Conservation (phyloP, 2,797 vertebrate species). For the Salarias fasciatus region DNA sequence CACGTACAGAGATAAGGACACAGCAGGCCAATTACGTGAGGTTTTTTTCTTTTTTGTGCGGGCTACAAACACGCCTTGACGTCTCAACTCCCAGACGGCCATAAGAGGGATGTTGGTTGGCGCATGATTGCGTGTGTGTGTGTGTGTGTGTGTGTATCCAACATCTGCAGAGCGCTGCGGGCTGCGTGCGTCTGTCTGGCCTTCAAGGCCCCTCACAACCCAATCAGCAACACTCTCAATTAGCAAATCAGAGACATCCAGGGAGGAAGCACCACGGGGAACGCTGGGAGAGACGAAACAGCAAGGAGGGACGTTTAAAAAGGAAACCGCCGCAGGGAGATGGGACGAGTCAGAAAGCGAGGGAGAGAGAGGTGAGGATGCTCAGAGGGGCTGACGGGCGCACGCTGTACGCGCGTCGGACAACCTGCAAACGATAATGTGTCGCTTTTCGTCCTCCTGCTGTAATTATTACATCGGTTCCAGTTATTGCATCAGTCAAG, state of each 20-base stretch:
- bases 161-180: conserved; percentile 10
- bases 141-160: too few species aligned
- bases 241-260: conserved; percentile 42
- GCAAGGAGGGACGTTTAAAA: conserved; percentile 12
- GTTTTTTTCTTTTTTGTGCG: conserved; percentile 31
- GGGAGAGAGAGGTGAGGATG: not conserved
- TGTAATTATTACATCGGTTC: not conserved
- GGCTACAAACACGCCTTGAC: conserved; percentile 38
- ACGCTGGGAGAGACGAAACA: conserved; percentile 22
- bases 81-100: conserved; percentile 43
- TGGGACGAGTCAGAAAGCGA: not conserved
- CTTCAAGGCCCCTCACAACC: conserved; percentile 38
- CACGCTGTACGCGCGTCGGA: conserved; percentile 3
- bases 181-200: conserved; percentile 24
- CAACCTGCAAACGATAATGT: too few species aligned
- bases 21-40: conserved; percentile 13
- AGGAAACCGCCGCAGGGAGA: conserved; percentile 17
- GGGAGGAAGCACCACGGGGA: conserved; percentile 39
- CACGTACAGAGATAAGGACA: not conserved
- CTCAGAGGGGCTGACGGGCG: too few species aligned
- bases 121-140: too few species aligned
- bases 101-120: conserved; percentile 6
- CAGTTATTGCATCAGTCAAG: not conserved
- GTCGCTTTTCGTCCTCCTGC: not conserved
- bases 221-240: conserved; percentile 39